These are phyloP conservation scores for Stichodactyla mertensii DNA, from an alignment of 64 coral and sea anemone genomes.

Conservation along the genomic window DNA sequence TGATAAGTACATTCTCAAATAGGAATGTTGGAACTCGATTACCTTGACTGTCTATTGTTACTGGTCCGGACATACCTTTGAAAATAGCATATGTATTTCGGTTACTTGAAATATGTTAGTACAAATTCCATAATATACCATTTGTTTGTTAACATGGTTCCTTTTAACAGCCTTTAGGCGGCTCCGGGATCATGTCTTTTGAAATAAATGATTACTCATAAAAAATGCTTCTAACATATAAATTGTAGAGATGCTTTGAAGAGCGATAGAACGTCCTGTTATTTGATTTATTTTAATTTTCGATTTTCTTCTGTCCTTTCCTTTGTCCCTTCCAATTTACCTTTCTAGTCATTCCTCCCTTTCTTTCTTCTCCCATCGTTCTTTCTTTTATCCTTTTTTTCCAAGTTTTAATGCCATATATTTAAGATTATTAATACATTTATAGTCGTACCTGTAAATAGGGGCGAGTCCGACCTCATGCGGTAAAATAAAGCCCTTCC, in stretches of 20 bases:
- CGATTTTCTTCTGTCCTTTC: background rate
- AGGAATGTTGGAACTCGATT: conserved; percentile 68
- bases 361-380: background rate
- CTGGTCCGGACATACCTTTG: conserved; percentile 59
- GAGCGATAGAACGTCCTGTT: background rate
- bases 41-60: conserved; percentile 55
- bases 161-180: no score
- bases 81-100: no score
- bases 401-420: background rate
- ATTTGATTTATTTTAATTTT: background rate
- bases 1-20: conserved; percentile 56
- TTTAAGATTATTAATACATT: background rate
- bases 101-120: no score
- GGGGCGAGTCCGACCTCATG: conserved; percentile 14
- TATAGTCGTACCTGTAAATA: background rate
- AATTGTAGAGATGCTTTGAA: no score
- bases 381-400: background rate
- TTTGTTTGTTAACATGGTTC: no score
- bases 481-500: conserved; percentile 39
- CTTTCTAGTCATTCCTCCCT: background rate
- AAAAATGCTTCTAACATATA: no score
- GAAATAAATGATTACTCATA: no score
- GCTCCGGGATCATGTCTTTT: no score
- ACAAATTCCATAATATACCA: no score
- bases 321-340: background rate